Evolutionary conservation across 1,140 invertebrate genomes (phyloP).

Genomic region (Bombus sibiricus): DNA sequence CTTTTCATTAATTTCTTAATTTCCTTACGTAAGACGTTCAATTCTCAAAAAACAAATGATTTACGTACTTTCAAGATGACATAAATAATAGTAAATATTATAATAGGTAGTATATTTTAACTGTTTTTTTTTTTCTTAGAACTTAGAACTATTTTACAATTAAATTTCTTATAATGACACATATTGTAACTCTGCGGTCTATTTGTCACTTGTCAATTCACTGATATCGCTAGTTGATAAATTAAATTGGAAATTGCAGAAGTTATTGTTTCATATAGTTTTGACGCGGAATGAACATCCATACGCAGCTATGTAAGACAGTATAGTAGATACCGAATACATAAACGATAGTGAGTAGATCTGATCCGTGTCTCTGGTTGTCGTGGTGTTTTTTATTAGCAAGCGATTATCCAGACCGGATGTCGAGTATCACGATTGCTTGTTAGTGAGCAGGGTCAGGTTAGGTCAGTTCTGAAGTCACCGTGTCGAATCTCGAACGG

Average conservation of each 20-base stretch:
- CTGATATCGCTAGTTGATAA: too few species aligned
- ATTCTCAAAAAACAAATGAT: neutral
- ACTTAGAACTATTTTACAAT: too few species aligned
- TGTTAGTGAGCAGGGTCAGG: constrained; percentile 62
- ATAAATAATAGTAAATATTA: neutral
- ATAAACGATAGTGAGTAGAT: neutral
- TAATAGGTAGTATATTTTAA: too few species aligned
- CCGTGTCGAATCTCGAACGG: constrained; percentile 6
- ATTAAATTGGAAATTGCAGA: too few species aligned
- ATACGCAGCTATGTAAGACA: neutral
- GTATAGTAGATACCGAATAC: neutral
- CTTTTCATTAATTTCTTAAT: neutral
- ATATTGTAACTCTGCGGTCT: too few species aligned
- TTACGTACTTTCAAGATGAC: neutral
- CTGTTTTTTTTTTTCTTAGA: too few species aligned
- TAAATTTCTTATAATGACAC: too few species aligned
- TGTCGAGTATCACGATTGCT: constrained; percentile 78
- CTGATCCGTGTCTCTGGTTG: neutral
- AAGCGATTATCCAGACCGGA: constrained; percentile 76
- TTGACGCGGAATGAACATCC: too few species aligned
- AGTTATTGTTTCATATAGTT: too few species aligned
- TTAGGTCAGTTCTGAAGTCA: constrained; percentile 70
- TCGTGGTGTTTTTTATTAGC: constrained; percentile 26
- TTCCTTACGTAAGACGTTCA: neutral
- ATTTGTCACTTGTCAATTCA: too few species aligned